These are phyloP conservation scores for Oreochromis grahami DNA, from an alignment of 2,797 vertebrate genomes.

Conservation along the genomic window DNA sequence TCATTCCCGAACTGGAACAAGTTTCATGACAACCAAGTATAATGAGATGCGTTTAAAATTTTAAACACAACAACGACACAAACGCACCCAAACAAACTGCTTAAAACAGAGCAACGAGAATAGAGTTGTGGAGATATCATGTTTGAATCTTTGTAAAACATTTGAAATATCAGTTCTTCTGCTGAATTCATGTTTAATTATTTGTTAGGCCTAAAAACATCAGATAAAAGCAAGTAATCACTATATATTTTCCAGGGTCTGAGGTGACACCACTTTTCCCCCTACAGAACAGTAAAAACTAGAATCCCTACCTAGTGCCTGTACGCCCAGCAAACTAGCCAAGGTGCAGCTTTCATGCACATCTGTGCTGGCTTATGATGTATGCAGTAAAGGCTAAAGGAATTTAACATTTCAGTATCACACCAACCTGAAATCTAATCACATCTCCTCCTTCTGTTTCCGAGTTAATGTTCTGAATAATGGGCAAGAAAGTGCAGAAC, in stretches of 20 bases:
- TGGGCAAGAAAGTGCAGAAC: neutral
- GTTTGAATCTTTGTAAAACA: neutral
- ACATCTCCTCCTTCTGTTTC: neutral
- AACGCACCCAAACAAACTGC: neutral
- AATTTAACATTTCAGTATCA: neutral
- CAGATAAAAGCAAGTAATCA: neutral
- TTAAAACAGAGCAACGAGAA: neutral
- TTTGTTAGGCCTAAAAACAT: neutral
- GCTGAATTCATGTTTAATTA: neutral
- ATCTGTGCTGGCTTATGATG: neutral
- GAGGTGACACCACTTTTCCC: accelerated
- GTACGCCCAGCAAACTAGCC: neutral
- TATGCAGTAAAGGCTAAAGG: neutral
- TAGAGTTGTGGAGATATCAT: neutral
- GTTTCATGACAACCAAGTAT: neutral
- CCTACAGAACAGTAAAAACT: neutral
- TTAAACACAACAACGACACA: neutral
- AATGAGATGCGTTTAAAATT: neutral
- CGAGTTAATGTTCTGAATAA: neutral
- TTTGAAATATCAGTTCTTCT: neutral
- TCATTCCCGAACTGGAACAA: neutral
- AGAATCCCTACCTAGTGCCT: neutral
- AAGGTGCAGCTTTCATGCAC: neutral
- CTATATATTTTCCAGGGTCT: neutral
- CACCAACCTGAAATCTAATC: neutral